Percentiles rank a stretch among this genome's conserved stretches.
These are phyloP conservation scores for Lissocephala sabroskyi DNA, from an alignment of 2,888 invertebrate species.

Conservation along the genomic window DNA sequence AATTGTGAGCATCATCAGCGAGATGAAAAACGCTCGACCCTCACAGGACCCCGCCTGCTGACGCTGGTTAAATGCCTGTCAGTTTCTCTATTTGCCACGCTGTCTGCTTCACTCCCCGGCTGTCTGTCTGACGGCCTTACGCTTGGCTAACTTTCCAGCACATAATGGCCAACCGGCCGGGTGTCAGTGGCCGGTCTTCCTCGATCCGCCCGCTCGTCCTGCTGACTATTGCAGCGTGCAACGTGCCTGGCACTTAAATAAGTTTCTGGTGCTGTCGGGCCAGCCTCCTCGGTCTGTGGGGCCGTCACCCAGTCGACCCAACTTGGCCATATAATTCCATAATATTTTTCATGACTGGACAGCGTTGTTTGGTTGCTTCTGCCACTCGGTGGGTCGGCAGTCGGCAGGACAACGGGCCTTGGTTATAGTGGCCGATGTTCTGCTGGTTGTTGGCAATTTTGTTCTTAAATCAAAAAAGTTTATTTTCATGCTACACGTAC, in stretches of 20 bases:
- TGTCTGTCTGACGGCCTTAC: background rate
- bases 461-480: constrained; percentile 41
- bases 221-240: constrained; percentile 3
- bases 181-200: too few relatives aligned
- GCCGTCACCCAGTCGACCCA: background rate
- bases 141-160: background rate
- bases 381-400: background rate
- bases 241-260: constrained; percentile 65
- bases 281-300: background rate
- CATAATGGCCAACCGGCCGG: constrained; percentile 1
- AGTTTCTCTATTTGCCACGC: constrained; percentile 53
- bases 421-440: constrained; percentile 28
- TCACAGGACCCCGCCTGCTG: constrained; percentile 5
- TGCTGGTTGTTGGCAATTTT: constrained; percentile 31
- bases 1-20: too few relatives aligned
- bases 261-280: constrained; percentile 34
- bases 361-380: background rate
- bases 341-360: constrained; percentile 27
- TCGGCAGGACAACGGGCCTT: constrained; percentile 2
- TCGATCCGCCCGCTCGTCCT: background rate
- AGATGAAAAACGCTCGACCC: too few relatives aligned
- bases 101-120: constrained; percentile 9
- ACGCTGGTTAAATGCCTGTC: constrained; percentile 40
- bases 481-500: constrained; percentile 23
- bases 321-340: constrained; percentile 10